Evolutionary conservation across 1,140 invertebrate genomes (phyloP).

Genomic region (Akabosia matsudoensis): DNA sequence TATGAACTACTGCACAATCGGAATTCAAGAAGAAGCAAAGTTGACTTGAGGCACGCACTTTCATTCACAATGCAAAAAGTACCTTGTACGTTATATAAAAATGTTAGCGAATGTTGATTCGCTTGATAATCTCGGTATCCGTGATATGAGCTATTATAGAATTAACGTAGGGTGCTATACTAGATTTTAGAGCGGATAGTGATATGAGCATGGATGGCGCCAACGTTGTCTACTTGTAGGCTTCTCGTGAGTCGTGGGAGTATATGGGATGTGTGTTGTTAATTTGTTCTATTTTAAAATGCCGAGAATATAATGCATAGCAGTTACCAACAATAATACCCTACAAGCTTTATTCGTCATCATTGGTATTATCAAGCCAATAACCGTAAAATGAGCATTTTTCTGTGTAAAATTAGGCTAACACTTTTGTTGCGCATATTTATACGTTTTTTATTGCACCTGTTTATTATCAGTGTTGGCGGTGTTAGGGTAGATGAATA

Average conservation of each 20-base stretch:
- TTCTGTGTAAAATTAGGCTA: slow-evolving; percentile 19
- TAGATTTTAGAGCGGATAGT: no score
- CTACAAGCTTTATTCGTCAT: slow-evolving; percentile 13
- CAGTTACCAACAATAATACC: slow-evolving; percentile 1
- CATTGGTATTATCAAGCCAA: slow-evolving; percentile 10
- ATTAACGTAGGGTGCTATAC: no score
- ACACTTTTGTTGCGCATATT: background rate
- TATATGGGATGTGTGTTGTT: background rate
- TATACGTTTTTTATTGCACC: background rate
- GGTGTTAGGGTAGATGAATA: no score
- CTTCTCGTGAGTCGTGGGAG: no score
- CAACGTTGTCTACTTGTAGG: no score
- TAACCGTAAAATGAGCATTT: slow-evolving; percentile 13
- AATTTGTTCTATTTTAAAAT: slow-evolving; percentile 12
- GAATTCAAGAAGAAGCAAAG: background rate
- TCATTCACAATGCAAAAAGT: background rate
- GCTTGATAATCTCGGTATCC: background rate
- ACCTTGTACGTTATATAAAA: background rate
- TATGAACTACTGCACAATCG: background rate
- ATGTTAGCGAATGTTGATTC: background rate
- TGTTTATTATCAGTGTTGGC: background rate
- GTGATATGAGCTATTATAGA: background rate
- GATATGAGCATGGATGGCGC: no score
- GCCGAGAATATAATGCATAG: background rate
- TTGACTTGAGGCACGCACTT: background rate